Base-by-base conservation (phyloP, 2,888 invertebrate genomes). In the Aleiodes testaceus region DNA sequence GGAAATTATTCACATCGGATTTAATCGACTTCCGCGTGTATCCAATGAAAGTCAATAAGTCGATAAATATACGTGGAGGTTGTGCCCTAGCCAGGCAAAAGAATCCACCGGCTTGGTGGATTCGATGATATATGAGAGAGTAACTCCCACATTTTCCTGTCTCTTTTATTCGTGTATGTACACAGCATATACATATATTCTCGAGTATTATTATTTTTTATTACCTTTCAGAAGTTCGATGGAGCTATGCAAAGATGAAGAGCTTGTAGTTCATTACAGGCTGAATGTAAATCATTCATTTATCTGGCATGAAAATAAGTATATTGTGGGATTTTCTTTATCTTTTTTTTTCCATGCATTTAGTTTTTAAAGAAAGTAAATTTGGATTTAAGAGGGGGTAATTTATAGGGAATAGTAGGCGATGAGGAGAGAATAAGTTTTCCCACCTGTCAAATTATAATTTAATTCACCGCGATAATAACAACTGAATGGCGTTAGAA, bases 381-480 rank as follows among this genome's bases (percentile, higher is more conserved):
- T 36, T 36, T 6, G 36, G 9, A 6, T 36, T 7, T 7, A 16
- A 66, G 36, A 66, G 49, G 6, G 16, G 30, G n/a, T n/a, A 66
- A 66, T 30, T n/a, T 66, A 9, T 49, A 50, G 11, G 36, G 12
- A 30, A 66, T 50, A 50, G 22, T 50, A 30, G 42, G 30, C 47
- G 22, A 26, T 18, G 14, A 14, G 18, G 22, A 45, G 14, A 22
- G 45, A 63, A 45, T 22, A 59, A 77, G 72, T 75, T 79, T 73
- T 75, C 73, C 69, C 59, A 69, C 64, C 77, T 71, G 77, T 75
- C 78, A 72, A 79, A 79, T 78, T 75, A 78, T 80, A 80, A 82
- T 81, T 79, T 78, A 78, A 81, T 82, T 81, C 76, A 64, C 50
- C 70, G 75, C 68, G 72, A 75, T 78, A 78, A 79, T 75, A 76